Evolutionary conservation across 2,888 invertebrate species (phyloP).

Genomic region (Cyclophora albipunctata): DNA sequence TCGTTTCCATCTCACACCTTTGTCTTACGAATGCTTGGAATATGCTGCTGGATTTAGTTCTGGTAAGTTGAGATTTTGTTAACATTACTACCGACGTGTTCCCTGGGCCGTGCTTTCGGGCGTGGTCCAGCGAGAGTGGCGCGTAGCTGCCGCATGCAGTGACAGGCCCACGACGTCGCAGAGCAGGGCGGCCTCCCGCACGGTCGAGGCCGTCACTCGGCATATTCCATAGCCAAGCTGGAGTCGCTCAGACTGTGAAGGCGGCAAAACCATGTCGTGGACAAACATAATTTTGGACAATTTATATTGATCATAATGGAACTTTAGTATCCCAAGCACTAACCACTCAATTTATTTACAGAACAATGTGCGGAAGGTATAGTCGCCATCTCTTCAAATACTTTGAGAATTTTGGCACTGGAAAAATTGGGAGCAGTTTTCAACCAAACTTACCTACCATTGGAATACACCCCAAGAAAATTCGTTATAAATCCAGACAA

Average conservation of each 20-base stretch:
- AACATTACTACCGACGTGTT: conserved; percentile 45
- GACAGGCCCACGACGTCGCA: conserved; percentile 78
- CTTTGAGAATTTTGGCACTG: conserved; percentile 95
- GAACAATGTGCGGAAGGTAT: conserved; percentile 99
- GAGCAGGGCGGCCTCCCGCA: conserved; percentile 70
- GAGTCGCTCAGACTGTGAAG: conserved; percentile 80
- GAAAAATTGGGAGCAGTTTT: conserved; percentile 99
- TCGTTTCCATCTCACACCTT: conserved; percentile 93
- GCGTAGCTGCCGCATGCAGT: conserved; percentile 73
- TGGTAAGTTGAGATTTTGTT: conserved; percentile 39
- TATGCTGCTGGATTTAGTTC: conserved; percentile 97
- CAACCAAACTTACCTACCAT: conserved; percentile 93
- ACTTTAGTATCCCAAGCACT: background rate
- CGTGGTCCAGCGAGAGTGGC: conserved; percentile 42
- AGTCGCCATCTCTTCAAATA: conserved; percentile 98
- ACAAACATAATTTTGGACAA: conserved; percentile 50
- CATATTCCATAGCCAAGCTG: conserved; percentile 86
- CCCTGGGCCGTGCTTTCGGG: conserved; percentile 44
- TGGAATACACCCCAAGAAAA: conserved; percentile 96
- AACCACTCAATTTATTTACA: conserved; percentile 21
- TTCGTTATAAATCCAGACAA: conserved; percentile 95
- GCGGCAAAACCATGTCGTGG: conserved; percentile 81
- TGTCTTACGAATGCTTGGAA: conserved; percentile 97
- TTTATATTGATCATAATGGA: background rate
- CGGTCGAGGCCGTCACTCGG: conserved; percentile 73